These are phyloP conservation scores for Pseudorectes ferrugineus DNA, from an alignment of 2,113 vertebrate species.

Conservation along the genomic window DNA sequence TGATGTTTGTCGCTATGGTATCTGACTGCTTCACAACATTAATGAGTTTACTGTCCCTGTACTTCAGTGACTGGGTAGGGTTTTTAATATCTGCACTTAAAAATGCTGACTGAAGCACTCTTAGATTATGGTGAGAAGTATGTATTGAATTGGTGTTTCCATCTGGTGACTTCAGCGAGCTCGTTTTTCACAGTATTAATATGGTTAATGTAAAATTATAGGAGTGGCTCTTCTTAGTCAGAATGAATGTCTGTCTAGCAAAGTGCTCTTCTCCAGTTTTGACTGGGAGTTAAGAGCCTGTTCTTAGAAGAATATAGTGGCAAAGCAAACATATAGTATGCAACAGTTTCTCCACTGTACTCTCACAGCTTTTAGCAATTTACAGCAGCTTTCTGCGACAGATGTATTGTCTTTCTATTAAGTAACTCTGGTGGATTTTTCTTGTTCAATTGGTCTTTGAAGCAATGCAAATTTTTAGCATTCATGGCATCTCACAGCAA, in stretches of 20 bases:
- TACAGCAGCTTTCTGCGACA: not conserved
- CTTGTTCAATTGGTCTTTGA: constrained; percentile 1
- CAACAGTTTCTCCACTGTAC: not conserved
- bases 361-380: not conserved
- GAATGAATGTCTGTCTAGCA: not conserved
- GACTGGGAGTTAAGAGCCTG: not conserved
- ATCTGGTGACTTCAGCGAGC: not conserved
- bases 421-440: not conserved
- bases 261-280: not conserved
- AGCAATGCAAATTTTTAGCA: not conserved
- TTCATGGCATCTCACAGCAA: not conserved
- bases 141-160: not conserved
- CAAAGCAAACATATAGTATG: not conserved
- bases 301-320: not conserved
- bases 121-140: not conserved
- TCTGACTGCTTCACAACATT: not conserved
- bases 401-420: constrained; percentile 2
- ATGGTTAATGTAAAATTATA: not conserved
- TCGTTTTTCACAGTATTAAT: not conserved
- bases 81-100: not conserved
- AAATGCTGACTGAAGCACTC: not conserved
- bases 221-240: not conserved
- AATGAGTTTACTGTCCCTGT: not conserved
- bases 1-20: not conserved
- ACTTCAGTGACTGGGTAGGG: not conserved